phyloP scores from a whole-genome alignment of 2,113 vertebrate species.

The Paratilapia polleni region DNA sequence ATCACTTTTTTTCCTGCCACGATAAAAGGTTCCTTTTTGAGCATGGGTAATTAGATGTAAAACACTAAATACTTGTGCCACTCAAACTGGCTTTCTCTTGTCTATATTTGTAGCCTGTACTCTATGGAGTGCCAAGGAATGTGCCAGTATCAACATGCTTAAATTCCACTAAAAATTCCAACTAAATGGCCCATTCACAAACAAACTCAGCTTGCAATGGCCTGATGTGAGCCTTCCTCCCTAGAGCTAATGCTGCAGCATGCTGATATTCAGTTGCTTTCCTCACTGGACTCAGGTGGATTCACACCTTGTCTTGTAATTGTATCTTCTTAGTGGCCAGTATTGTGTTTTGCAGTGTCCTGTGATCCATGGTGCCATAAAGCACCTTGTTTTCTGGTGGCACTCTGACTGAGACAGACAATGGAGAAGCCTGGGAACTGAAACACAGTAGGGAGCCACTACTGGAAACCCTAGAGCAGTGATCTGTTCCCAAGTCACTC shows the following conservation, averaged over 20 bases:
- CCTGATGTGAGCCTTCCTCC: slow-evolving; percentile 11
- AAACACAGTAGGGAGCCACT: slow-evolving; percentile 53
- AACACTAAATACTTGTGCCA: not conserved
- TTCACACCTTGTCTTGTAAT: slow-evolving; percentile 61
- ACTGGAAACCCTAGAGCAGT: slow-evolving; percentile 59
- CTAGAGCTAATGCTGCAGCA: not conserved
- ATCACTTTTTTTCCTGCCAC: not conserved
- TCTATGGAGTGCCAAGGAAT: slow-evolving; percentile 28
- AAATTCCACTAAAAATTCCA: slow-evolving; percentile 50
- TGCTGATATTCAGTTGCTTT: not conserved
- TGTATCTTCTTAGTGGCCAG: slow-evolving; percentile 17
- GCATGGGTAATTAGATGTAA: not conserved
- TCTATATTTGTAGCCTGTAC: slow-evolving; percentile 50
- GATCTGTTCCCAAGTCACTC: slow-evolving; percentile 57
- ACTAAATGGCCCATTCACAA: slow-evolving; percentile 62
- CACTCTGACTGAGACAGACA: slow-evolving; percentile 51
- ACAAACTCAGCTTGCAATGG: slow-evolving; percentile 34
- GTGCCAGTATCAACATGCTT: slow-evolving; percentile 63
- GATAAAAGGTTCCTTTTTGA: not conserved
- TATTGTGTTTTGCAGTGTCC: slow-evolving; percentile 29
- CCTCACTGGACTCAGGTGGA: not conserved
- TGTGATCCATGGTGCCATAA: slow-evolving; percentile 26
- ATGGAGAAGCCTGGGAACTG: slow-evolving; percentile 74
- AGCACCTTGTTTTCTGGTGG: slow-evolving; percentile 41
- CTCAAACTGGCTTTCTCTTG: slow-evolving; percentile 9